These are phyloP conservation scores for Pipra filicauda DNA, from an alignment of 2,113 vertebrate genomes.

Conservation along the genomic window DNA sequence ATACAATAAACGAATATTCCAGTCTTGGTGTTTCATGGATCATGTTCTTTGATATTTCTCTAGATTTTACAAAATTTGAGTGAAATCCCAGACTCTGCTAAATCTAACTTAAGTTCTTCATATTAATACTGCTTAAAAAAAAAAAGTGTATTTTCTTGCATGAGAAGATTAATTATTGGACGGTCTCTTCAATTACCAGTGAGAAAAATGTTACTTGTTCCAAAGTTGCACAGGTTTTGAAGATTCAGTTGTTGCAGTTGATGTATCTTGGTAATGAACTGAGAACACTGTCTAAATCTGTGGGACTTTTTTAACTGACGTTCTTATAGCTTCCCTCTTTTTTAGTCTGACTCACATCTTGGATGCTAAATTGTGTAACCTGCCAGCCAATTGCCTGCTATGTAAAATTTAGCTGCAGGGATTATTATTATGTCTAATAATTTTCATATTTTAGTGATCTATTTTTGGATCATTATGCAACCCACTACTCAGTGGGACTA, in stretches of 20 bases:
- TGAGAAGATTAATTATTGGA: background rate
- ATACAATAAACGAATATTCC: background rate
- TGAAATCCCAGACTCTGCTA: background rate
- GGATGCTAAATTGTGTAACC: slow-evolving; percentile 42
- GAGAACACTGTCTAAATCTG: background rate
- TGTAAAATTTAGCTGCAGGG: slow-evolving; percentile 18
- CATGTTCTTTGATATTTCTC: background rate
- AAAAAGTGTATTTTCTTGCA: background rate
- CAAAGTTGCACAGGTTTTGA: background rate
- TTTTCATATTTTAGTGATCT: slow-evolving; percentile 34
- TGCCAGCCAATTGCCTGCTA: background rate
- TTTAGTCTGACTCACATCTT: slow-evolving; percentile 39
- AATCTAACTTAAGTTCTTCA: background rate
- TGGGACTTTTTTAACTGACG: background rate
- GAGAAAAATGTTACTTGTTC: background rate
- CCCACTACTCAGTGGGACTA: background rate
- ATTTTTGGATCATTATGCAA: slow-evolving; percentile 31
- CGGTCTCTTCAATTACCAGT: background rate
- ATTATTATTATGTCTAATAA: slow-evolving; percentile 43
- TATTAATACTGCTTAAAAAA: background rate
- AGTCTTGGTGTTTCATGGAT: background rate
- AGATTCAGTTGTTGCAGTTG: background rate
- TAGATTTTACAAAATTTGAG: background rate
- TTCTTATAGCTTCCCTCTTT: background rate
- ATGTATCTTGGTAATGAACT: background rate